These are phyloP conservation scores for Ammodytes dubius DNA, from an alignment of 2,113 vertebrate genomes.

Conservation along the genomic window DNA sequence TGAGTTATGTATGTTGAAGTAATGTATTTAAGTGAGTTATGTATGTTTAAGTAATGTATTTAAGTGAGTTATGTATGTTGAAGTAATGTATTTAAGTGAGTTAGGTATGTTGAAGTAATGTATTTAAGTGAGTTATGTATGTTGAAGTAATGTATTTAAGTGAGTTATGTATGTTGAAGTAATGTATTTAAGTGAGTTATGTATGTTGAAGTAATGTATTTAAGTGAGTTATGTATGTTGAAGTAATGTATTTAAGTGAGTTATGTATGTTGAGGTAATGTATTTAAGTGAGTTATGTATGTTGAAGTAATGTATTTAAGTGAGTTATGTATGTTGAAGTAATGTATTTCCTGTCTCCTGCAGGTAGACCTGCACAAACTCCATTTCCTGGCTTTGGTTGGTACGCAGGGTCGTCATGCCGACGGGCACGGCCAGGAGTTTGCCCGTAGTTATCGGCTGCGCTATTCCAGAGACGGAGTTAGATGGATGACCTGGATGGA, in stretches of 20 bases:
- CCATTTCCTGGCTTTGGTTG: constrained; percentile 92
- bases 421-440: constrained; percentile 95
- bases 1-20: no score
- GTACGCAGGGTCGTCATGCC: constrained; percentile 93
- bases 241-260: no score
- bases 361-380: constrained; percentile 89
- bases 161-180: neutral
- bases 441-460: constrained; percentile 89
- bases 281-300: no score
- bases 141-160: neutral
- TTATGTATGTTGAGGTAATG: no score
- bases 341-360: neutral
- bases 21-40: neutral
- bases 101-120: no score
- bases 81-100: no score
- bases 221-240: no score
- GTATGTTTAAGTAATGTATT: neutral
- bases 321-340: neutral
- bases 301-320: neutral
- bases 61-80: no score
- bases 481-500: constrained; percentile 93
- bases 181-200: neutral
- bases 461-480: constrained; percentile 91
- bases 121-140: no score
- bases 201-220: no score